Percentiles rank a stretch among this genome's conserved stretches.
phyloP scores from a whole-genome alignment of 2,888 invertebrate species.

The Aplocera efformata region DNA sequence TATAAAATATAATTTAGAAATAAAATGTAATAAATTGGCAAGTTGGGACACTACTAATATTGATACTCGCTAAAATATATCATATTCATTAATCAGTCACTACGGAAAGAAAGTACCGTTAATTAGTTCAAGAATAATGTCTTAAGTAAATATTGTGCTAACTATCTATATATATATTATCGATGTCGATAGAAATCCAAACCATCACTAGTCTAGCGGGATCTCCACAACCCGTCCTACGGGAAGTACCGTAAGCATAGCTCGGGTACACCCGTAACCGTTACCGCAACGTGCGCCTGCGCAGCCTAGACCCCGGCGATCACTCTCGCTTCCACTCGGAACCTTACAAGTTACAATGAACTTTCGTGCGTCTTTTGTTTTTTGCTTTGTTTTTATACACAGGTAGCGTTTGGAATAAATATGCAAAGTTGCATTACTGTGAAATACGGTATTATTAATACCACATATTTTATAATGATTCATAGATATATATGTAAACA shows the following conservation, averaged over 20 bases:
- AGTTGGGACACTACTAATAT: no score
- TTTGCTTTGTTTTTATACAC: not conserved
- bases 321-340: conserved; percentile 65
- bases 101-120: no score
- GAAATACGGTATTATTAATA: no score
- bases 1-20: no score
- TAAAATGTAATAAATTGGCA: no score
- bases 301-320: conserved; percentile 40
- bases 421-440: no score
- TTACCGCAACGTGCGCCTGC: conserved; percentile 36
- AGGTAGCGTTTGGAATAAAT: no score
- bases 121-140: no score
- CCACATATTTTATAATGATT: conserved; percentile 5
- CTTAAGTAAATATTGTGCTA: no score
- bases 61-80: no score
- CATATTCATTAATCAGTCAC: no score
- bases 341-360: conserved; percentile 19
- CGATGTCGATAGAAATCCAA: conserved; percentile 22
- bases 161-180: no score
- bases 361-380: conserved; percentile 18
- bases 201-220: conserved; percentile 22
- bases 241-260: conserved; percentile 53
- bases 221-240: conserved; percentile 41
- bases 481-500: conserved; percentile 1
- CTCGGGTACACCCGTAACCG: conserved; percentile 36